phyloP scores from a whole-genome alignment of 1,140 invertebrate species.

The Panulirus ornatus region DNA sequence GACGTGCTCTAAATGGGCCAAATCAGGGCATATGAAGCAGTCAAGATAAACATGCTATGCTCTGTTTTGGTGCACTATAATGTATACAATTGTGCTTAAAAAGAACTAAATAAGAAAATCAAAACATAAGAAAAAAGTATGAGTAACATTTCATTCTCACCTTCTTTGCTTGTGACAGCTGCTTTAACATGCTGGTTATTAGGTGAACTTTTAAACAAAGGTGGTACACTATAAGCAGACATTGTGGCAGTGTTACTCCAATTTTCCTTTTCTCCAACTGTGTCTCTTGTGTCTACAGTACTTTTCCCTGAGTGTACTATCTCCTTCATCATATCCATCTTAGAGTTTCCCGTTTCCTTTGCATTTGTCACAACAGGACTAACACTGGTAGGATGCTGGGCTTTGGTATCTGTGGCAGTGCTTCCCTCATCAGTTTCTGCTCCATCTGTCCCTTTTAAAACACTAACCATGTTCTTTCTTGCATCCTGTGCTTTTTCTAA shows the following conservation, averaged over 20 bases:
- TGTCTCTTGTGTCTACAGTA: neutral
- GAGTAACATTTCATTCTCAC: conserved; percentile 23
- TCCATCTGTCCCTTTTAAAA: neutral
- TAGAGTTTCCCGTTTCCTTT: neutral
- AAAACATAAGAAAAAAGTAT: no score
- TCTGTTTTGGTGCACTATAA: no score
- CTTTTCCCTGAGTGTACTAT: neutral
- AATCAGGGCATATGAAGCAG: no score
- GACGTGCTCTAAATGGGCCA: no score
- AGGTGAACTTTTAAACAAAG: neutral
- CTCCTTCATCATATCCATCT: neutral
- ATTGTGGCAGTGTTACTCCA: neutral
- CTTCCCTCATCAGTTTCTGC: neutral
- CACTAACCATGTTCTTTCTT: conserved; percentile 12
- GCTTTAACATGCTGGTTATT: conserved; percentile 18
- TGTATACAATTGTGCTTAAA: no score
- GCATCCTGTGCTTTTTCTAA: conserved; percentile 57
- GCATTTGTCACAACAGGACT: neutral
- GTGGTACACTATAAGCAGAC: neutral
- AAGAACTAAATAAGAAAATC: no score
- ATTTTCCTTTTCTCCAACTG: conserved; percentile 12
- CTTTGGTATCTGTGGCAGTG: neutral
- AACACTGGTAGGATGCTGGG: neutral
- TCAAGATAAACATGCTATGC: no score
- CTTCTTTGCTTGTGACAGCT: conserved; percentile 22